A percentile compares a stretch with the other conserved stretches of the same genome.
Evolutionary conservation across 2,888 invertebrate genomes (phyloP).

Genomic region (Amphipyra tragopoginis): DNA sequence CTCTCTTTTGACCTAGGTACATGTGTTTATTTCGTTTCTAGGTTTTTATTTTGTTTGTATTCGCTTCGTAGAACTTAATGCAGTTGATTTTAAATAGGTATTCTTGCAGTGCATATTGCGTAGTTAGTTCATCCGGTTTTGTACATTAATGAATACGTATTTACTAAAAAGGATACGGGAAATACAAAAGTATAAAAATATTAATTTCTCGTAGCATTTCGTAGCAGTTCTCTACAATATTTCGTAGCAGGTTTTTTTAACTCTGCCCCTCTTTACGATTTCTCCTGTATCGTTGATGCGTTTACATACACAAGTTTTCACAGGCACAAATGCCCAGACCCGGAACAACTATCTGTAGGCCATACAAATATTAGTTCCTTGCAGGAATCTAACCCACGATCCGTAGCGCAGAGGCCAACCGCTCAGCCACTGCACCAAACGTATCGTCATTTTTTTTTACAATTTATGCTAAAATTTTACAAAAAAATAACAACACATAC

Average conservation of each 20-base stretch:
- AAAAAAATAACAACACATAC: no score
- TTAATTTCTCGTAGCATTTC: neutral
- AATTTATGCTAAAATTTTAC: no score
- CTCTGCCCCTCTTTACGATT: no score
- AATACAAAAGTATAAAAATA: neutral
- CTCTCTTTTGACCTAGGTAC: slow-evolving; percentile 39
- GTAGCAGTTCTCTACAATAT: neutral
- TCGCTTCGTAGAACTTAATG: slow-evolving; percentile 8
- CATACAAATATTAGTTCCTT: no score
- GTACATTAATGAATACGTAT: neutral
- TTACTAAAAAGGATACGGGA: neutral
- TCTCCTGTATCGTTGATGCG: no score
- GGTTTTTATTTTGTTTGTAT: slow-evolving; percentile 8
- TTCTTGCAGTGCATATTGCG: slow-evolving; percentile 6
- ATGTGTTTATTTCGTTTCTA: slow-evolving; percentile 33
- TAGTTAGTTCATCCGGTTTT: neutral
- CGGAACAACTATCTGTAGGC: no score
- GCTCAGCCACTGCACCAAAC: no score
- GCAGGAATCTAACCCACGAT: no score
- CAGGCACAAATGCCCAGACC: no score
- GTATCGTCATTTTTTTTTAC: no score
- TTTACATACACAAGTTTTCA: no score
- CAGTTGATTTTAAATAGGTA: slow-evolving; percentile 12
- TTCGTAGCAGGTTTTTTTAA: neutral
- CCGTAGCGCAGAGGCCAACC: no score